Evolutionary conservation across 2,797 vertebrate species (phyloP).

Genomic region (Thalassophryne amazonica): DNA sequence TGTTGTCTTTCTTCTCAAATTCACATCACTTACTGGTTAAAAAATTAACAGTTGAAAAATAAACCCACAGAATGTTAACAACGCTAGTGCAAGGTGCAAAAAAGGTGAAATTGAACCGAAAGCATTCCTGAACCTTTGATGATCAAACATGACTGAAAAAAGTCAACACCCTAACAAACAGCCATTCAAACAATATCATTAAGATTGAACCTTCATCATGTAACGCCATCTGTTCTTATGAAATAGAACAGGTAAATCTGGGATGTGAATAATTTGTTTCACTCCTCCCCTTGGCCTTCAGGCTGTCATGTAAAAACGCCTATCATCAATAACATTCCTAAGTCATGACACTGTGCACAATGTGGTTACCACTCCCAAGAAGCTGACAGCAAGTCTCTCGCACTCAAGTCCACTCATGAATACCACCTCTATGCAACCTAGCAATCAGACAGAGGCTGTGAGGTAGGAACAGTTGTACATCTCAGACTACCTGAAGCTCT

Average conservation of each 20-base stretch:
- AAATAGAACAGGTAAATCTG: slow-evolving; percentile 39
- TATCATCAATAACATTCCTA: slow-evolving; percentile 55
- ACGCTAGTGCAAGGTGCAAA: neutral
- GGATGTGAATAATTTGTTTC: slow-evolving; percentile 1
- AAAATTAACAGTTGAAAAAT: slow-evolving; percentile 21
- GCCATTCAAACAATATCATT: slow-evolving; percentile 31
- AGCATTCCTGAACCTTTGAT: neutral
- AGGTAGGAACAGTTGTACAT: too few species aligned
- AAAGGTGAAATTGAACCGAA: slow-evolving; percentile 1
- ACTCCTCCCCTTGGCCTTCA: slow-evolving; percentile 27
- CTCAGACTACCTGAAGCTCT: too few species aligned
- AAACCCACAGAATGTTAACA: neutral
- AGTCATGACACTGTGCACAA: slow-evolving; percentile 39
- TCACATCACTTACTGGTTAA: slow-evolving; percentile 17
- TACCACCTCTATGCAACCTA: neutral
- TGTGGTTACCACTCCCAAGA: slow-evolving; percentile 50
- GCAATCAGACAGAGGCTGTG: neutral
- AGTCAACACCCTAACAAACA: neutral
- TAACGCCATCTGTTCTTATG: slow-evolving; percentile 19
- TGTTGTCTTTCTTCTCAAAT: slow-evolving; percentile 20
- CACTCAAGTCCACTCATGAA: slow-evolving; percentile 46
- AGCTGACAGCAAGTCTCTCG: slow-evolving; percentile 13
- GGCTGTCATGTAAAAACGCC: slow-evolving; percentile 53
- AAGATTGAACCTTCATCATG: slow-evolving; percentile 18
- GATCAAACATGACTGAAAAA: slow-evolving; percentile 14